A percentile compares a stretch with the other conserved stretches of the same genome.
phyloP scores from a whole-genome alignment of 2,113 vertebrate species.

The Tringa solitaria region DNA sequence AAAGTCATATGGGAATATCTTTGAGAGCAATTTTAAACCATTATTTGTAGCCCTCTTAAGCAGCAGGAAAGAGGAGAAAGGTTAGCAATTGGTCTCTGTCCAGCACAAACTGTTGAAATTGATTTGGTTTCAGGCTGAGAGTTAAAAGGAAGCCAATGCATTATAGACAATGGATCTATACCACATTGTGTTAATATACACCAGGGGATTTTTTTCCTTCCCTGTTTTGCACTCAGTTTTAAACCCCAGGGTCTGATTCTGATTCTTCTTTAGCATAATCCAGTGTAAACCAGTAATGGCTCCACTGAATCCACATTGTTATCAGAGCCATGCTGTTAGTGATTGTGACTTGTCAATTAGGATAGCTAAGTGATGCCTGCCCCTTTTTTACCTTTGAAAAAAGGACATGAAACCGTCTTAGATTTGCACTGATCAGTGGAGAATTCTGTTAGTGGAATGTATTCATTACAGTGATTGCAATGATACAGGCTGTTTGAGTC shows the following conservation, averaged over 20 bases:
- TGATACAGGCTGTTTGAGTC: not conserved
- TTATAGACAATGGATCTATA: not conserved
- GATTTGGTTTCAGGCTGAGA: constrained; percentile 23
- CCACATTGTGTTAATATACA: not conserved
- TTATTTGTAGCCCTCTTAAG: constrained; percentile 18
- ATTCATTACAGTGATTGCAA: not conserved
- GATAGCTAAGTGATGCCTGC: not conserved
- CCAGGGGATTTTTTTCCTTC: not conserved
- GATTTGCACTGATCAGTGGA: not conserved
- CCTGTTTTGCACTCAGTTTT: not conserved
- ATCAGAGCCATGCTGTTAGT: not conserved
- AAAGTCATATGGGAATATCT: not conserved
- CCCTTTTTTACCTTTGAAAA: not conserved
- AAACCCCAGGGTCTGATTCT: not conserved
- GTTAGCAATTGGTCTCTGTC: constrained; percentile 20
- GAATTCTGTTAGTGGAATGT: not conserved
- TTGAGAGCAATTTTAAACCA: constrained; percentile 14
- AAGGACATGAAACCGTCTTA: not conserved
- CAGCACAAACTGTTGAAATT: not conserved
- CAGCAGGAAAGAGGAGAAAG: not conserved
- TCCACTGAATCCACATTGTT: not conserved
- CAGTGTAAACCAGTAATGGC: not conserved
- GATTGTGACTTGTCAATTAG: not conserved
- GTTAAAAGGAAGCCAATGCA: not conserved
- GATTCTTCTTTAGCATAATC: not conserved